A percentile compares a stretch with the other conserved stretches of the same genome.
phyloP scores from a whole-genome alignment of 2,113 vertebrate species.

The Epinephelus lanceolatus region DNA sequence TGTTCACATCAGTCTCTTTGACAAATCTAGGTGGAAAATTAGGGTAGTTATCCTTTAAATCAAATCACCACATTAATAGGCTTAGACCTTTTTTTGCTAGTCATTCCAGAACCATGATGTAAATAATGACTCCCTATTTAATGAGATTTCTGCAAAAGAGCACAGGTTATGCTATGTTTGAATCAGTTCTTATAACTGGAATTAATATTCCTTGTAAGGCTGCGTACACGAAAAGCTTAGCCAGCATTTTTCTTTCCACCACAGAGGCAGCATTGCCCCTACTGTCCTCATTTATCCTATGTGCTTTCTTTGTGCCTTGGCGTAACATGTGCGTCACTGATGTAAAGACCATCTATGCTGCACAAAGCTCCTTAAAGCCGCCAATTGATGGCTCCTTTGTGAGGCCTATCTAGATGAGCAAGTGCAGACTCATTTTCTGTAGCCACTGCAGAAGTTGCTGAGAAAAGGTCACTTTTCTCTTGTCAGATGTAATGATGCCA shows the following conservation, averaged over 20 bases:
- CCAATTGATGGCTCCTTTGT: constrained; percentile 13
- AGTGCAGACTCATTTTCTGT: background rate
- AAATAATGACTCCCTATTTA: constrained; percentile 3
- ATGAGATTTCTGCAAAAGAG: background rate
- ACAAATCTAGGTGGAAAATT: no score
- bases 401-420: background rate
- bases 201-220: background rate
- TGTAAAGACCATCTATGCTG: constrained; percentile 25
- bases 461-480: background rate
- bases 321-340: constrained; percentile 21
- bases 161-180: background rate
- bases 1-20: no score
- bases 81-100: background rate
- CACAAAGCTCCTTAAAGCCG: constrained; percentile 17
- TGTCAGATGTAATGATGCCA: background rate
- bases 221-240: background rate
- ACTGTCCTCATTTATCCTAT: constrained; percentile 11
- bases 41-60: background rate
- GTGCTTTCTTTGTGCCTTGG: background rate
- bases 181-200: background rate
- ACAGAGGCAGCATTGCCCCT: background rate
- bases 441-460: background rate
- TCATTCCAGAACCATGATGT: background rate
- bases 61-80: background rate
- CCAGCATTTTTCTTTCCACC: background rate